phyloP scores from a whole-genome alignment of 2,797 vertebrate genomes.

The Eidolon dupreanum region DNA sequence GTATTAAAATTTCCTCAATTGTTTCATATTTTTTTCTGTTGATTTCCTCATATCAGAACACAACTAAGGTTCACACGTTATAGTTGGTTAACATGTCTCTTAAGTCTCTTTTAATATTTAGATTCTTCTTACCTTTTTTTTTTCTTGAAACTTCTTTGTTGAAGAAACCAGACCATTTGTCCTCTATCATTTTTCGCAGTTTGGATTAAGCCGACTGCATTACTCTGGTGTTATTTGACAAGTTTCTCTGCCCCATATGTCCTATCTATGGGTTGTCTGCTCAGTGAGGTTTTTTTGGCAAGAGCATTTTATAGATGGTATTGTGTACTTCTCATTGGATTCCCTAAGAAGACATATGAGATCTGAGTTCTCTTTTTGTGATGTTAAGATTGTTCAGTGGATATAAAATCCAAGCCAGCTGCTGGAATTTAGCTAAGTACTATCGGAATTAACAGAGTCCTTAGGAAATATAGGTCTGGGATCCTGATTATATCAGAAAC shows the following conservation, averaged over 20 bases:
- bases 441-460: conserved; percentile 16
- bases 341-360: not conserved
- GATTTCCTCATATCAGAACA: not conserved
- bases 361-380: not conserved
- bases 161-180: not conserved
- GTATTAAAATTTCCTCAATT: not conserved
- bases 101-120: not conserved
- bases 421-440: conserved; percentile 21
- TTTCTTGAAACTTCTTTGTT: not conserved
- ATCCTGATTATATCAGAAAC: conserved; percentile 63
- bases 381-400: not conserved
- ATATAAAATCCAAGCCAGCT: conserved; percentile 49
- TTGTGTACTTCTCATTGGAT: not conserved
- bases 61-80: not conserved
- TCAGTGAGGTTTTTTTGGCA: not conserved
- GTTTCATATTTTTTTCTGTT: not conserved
- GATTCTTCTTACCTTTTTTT: not conserved
- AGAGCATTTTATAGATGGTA: not conserved
- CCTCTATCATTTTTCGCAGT: not conserved
- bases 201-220: not conserved
- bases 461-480: conserved; percentile 18
- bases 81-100: not conserved
- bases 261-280: not conserved
- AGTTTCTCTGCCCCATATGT: not conserved
- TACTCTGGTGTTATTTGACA: not conserved